Evolutionary conservation across 2,797 vertebrate species (phyloP).

Genomic region (Vireo griseus): DNA sequence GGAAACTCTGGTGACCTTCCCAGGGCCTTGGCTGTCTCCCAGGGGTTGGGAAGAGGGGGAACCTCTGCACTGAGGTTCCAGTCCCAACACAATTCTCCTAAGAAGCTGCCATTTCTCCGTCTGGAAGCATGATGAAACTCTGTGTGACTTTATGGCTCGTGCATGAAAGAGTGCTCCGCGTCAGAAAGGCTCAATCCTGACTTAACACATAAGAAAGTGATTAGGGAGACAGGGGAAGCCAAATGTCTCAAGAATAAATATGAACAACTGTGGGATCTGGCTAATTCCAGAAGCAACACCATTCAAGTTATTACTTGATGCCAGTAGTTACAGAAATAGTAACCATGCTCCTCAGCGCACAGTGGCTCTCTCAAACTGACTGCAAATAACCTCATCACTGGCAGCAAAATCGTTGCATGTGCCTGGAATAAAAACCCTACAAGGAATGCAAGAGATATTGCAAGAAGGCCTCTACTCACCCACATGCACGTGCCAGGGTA

Average conservation of each 20-base stretch:
- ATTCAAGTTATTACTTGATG: not conserved
- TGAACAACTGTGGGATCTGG: not conserved
- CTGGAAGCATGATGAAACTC: not conserved
- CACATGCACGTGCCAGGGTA: not conserved
- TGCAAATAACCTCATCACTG: not conserved
- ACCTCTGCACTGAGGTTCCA: not conserved
- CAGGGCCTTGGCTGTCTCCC: not conserved
- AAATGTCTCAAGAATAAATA: not conserved
- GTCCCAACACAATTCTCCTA: accelerated
- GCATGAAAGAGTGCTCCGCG: not conserved
- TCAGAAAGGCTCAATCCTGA: not conserved
- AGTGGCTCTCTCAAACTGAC: not conserved
- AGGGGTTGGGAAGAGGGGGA: not conserved
- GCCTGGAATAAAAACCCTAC: not conserved
- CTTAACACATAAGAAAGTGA: not conserved
- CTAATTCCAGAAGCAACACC: not conserved
- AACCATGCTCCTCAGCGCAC: not conserved
- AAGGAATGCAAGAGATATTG: not conserved
- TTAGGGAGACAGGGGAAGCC: not conserved
- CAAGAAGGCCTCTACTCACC: not conserved
- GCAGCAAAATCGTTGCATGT: not conserved
- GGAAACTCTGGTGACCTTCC: not conserved
- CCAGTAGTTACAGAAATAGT: not conserved
- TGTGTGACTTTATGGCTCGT: not conserved
- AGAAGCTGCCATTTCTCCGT: not conserved